Evolutionary conservation across 1,140 invertebrate genomes (phyloP).

Genomic region (Philopotamus ludificatus): DNA sequence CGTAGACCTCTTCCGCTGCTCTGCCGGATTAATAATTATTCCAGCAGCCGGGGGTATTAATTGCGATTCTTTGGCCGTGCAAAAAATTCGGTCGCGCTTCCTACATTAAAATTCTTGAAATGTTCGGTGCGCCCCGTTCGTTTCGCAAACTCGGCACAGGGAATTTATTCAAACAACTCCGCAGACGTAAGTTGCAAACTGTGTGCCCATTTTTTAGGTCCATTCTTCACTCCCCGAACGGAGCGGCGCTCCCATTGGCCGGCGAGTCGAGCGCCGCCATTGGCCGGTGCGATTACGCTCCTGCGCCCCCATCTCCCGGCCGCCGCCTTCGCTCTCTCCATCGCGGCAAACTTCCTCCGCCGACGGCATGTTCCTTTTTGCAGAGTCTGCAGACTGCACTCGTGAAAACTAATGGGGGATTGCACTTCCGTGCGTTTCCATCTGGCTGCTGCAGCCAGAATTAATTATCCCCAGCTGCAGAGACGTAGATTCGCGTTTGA

Average conservation of each 20-base stretch:
- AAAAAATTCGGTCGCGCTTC: background rate
- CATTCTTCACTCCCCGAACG: background rate
- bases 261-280: background rate
- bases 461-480: conserved; percentile 17
- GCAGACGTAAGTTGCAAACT: background rate
- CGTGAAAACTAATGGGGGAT: conserved; percentile 18
- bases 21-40: background rate
- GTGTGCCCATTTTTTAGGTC: conserved; percentile 4
- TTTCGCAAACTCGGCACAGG: conserved; percentile 13
- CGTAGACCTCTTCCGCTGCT: background rate
- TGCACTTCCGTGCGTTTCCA: conserved; percentile 19
- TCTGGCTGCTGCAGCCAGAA: conserved; percentile 11
- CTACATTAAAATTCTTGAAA: conserved; percentile 27
- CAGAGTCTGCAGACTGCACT: conserved; percentile 9
- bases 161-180: conserved; percentile 26
- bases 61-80: conserved; percentile 9
- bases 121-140: conserved; percentile 19
- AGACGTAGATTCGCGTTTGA: background rate
- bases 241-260: conserved; percentile 7
- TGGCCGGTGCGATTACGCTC: background rate
- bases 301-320: background rate
- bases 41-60: conserved; percentile 6
- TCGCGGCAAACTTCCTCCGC: background rate
- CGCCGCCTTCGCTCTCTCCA: background rate
- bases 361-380: background rate